Conservation (phyloP, 2,888 invertebrate species). For the Aphodius granarius region DNA sequence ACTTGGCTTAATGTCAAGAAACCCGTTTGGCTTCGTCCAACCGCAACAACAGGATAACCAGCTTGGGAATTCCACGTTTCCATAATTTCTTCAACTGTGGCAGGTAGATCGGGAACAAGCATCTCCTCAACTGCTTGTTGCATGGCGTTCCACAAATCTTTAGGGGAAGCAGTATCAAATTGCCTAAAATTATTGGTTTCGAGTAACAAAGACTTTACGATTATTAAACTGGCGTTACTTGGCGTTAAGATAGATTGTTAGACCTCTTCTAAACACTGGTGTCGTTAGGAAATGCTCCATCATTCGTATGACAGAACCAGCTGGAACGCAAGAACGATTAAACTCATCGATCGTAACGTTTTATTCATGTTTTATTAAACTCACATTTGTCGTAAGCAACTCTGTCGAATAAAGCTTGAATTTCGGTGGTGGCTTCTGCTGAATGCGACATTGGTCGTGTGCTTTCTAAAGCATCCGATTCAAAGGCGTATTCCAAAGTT, state of each 20-base stretch:
- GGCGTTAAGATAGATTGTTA: constrained; percentile 27
- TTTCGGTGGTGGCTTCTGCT: constrained; percentile 60
- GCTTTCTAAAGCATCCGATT: constrained; percentile 57
- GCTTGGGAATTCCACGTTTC: constrained; percentile 27
- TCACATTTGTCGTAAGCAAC: constrained; percentile 68
- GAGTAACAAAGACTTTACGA: neutral
- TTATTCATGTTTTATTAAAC: constrained; percentile 53
- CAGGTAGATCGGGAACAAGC: neutral
- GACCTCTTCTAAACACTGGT: constrained; percentile 25
- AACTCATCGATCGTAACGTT: too few species aligned
- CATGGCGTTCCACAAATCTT: constrained; percentile 44
- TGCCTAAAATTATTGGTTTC: constrained; percentile 19
- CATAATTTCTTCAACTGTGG: constrained; percentile 20
- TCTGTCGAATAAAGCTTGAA: constrained; percentile 64
- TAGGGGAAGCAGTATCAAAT: constrained; percentile 37
- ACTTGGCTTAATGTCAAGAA: constrained; percentile 18
- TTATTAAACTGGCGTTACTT: constrained; percentile 14
- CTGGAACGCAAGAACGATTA: constrained; percentile 40
- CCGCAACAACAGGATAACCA: constrained; percentile 30
- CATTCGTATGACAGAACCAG: constrained; percentile 62
- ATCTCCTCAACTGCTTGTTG: constrained; percentile 29
- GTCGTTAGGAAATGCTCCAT: constrained; percentile 28
- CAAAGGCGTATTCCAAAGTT: constrained; percentile 58
- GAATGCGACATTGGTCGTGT: constrained; percentile 58
- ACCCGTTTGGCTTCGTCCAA: constrained; percentile 12